Evolutionary conservation across 2,797 vertebrate species (phyloP).

Genomic region (Syndactyla subalaris): DNA sequence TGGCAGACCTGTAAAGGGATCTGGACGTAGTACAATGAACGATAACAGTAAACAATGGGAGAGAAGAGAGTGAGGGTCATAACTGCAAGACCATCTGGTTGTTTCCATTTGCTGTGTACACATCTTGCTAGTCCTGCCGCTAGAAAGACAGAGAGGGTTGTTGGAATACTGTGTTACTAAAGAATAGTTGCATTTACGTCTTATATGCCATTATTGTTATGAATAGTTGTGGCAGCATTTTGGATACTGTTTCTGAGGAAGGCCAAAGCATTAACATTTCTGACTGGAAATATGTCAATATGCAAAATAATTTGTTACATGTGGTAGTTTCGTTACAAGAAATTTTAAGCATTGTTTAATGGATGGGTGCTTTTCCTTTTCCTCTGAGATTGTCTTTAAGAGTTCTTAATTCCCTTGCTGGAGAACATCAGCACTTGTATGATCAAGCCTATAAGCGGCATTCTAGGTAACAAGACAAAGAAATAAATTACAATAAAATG

Average conservation of each 20-base stretch:
- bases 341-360: neutral
- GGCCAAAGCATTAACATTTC: neutral
- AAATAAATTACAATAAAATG: neutral
- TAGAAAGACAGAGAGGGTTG: conserved; percentile 22
- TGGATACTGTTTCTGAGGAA: neutral
- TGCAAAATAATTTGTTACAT: neutral
- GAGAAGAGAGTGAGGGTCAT: conserved; percentile 63
- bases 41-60: conserved; percentile 65
- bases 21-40: conserved; percentile 50
- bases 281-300: neutral
- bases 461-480: neutral
- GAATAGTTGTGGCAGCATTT: neutral
- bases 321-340: neutral
- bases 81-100: conserved; percentile 71
- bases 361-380: neutral
- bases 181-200: neutral
- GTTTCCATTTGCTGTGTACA: conserved; percentile 64
- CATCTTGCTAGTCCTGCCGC: conserved; percentile 49
- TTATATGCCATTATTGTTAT: neutral
- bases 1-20: conserved; percentile 53
- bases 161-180: neutral
- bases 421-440: neutral
- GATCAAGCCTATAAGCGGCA: neutral
- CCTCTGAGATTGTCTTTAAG: neutral
- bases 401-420: neutral